phyloP scores from a whole-genome alignment of 2,888 invertebrate species.

The Lasioglossum pauxillum region DNA sequence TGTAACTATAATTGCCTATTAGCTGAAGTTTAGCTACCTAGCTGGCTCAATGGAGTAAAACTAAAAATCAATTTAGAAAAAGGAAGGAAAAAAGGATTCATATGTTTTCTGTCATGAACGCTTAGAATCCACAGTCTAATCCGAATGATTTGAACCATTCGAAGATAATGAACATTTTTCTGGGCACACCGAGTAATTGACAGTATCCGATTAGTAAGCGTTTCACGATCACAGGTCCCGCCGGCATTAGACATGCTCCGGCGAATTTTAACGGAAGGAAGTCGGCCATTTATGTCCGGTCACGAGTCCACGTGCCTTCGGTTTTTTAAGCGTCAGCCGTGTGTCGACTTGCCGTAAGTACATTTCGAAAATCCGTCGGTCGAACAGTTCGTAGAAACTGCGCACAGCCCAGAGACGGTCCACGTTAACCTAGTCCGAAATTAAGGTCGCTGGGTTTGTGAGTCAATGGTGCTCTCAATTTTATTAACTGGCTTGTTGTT shows the following conservation, averaged over 20 bases:
- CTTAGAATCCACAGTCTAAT: background rate
- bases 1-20: background rate
- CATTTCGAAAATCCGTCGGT: background rate
- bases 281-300: conserved; percentile 61
- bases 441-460: conserved; percentile 58
- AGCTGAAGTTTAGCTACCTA: background rate
- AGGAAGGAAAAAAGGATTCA: background rate
- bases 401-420: background rate
- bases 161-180: background rate
- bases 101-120: background rate
- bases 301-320: conserved; percentile 33
- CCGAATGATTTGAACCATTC: background rate
- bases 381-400: conserved; percentile 4
- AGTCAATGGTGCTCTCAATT: conserved; percentile 50
- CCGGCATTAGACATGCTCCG: conserved; percentile 63
- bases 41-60: background rate
- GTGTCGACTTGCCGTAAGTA: background rate
- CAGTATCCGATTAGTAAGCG: background rate
- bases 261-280: conserved; percentile 67
- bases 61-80: background rate
- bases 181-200: background rate
- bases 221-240: conserved; percentile 56
- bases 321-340: conserved; percentile 7
- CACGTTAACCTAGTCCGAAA: conserved; percentile 39
- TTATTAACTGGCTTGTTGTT: conserved; percentile 53